Evolutionary conservation across 2,888 invertebrate species (phyloP), one percentile per base, ranked within the genome.

Genomic region (Nomada fabriciana): DNA sequence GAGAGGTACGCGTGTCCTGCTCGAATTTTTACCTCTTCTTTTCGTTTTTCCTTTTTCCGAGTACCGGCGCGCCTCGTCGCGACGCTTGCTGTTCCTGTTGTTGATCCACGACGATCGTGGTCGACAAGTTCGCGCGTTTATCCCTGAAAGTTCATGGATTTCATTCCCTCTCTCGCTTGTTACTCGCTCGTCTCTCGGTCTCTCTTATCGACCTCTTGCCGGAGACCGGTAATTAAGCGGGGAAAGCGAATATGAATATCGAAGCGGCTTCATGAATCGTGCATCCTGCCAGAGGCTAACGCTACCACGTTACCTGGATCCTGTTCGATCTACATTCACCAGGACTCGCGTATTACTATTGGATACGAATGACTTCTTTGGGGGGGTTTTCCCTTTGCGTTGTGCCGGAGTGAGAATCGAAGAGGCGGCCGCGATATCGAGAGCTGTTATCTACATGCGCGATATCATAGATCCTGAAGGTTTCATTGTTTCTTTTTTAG

Each of bases 81-180:
- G 29, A 59, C n/a, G 10, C 43, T 61, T 42, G 29, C 20, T 18
- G 36, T 55, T 23, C 15, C 29, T 53, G 53, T 55, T 9, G 53
- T n/a, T 36, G 50, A 3, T 36, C 36, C 20, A 11, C 7, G 15
- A 25, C 4, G 47, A 47, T 47, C 55, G 47, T 50, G 61, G 52
- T 75, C 78, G 73, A 77, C 64, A 47, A 61, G 67, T 60, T 70
- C 64, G 70, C 74, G 72, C 61, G 73, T 85, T 36, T 87, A 88
- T 87, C 86, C 86, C 84, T 83, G 89, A 86, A 82, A 86, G 84
- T 84, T 86, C 76, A 86, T 75, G 78, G 76, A 71, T 64, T 76
- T 82, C 76, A 47, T 57, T 74, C 70, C 25, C 63, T 53, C 50
- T 86, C 71, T 86, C 73, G 55, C 43, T 70, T 70, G 57, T 53